Evolutionary conservation across 2,888 invertebrate genomes (phyloP).

Genomic region (Calliphora vomitoria): DNA sequence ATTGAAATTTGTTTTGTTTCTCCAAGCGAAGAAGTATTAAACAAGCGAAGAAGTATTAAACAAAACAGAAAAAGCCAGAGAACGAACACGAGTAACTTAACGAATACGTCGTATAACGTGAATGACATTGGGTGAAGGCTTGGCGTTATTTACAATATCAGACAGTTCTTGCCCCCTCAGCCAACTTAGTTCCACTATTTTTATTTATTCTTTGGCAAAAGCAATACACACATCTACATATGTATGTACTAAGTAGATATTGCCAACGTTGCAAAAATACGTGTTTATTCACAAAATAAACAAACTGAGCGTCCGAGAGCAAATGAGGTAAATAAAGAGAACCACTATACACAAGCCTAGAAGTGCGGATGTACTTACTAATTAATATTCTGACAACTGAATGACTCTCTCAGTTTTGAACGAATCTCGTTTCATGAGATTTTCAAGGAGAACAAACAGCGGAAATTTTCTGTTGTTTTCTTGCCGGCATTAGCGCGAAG

Average conservation of each 20-base stretch:
- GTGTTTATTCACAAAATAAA: not conserved
- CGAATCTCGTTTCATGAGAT: not conserved
- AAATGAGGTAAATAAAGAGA: not conserved
- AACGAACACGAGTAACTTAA: conserved; percentile 15
- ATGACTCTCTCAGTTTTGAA: not conserved
- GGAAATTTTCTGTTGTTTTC: conserved; percentile 2
- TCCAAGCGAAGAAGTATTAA: too few species aligned
- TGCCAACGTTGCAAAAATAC: conserved; percentile 59
- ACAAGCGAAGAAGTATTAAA: conserved; percentile 12
- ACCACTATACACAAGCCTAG: not conserved
- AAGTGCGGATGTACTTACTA: not conserved
- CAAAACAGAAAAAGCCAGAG: not conserved
- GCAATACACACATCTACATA: not conserved
- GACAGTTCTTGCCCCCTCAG: not conserved
- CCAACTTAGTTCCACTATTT: not conserved
- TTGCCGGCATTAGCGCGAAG: not conserved
- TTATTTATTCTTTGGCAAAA: not conserved
- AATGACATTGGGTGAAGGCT: conserved; percentile 61
- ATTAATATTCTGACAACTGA: not conserved
- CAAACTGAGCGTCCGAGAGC: not conserved
- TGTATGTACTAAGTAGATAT: not conserved
- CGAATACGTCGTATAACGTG: conserved; percentile 22
- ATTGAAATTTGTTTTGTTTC: not conserved
- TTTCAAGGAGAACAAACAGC: not conserved
- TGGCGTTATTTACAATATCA: conserved; percentile 40